Base-by-base conservation (phyloP, 2,888 invertebrate genomes). In the Anorthoa munda region DNA sequence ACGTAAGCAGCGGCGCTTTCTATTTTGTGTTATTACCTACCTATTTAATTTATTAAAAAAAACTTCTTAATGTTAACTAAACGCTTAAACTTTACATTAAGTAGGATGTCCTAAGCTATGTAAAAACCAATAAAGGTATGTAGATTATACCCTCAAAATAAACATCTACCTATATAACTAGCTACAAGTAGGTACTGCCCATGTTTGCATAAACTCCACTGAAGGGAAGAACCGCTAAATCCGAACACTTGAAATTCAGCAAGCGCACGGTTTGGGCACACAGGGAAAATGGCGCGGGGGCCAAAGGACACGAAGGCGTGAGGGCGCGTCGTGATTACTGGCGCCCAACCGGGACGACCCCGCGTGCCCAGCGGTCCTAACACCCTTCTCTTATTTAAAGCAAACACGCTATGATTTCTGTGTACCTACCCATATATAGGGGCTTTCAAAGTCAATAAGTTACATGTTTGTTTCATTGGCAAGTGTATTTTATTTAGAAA, bases 251-350 rank as follows among this genome's bases (percentile, higher is more conserved):
- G 89, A 91, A 90, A 94, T 93, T 94, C 94, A 89, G 88, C 68
- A 80, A 86, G 89, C 93, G 88, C 82, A 79, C 88, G 86, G 81
- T 86, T 89, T 86, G 88, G 82, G 87, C 88, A 89, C 85, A 87
- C 83, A 85, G 84, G 81, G 75, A 86, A 87, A 86, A 83, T 72
- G 66, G 74, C 64, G 63, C 61, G 77, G 85, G 85, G 85, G 76
- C 74, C 58, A 76, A 82, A 87, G 83, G 84, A 72, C 61, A 81
- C 88, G 89, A 90, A 93, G 94, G 94, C 90, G 94, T 92, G 92
- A 94, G 93, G 93, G 94, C 93, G 93, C 89, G 93, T 90, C 93
- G 94, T 92, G 94, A 95, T 94, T 94, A 91, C 90, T 84, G 84
- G 90, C 92, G 92, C 88, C 92, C 93, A 88, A 93, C 91, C 94